A percentile compares a stretch with the other conserved stretches of the same genome.
Conservation (phyloP, 2,888 invertebrate species). For the Stenchaetothrips biformis region DNA sequence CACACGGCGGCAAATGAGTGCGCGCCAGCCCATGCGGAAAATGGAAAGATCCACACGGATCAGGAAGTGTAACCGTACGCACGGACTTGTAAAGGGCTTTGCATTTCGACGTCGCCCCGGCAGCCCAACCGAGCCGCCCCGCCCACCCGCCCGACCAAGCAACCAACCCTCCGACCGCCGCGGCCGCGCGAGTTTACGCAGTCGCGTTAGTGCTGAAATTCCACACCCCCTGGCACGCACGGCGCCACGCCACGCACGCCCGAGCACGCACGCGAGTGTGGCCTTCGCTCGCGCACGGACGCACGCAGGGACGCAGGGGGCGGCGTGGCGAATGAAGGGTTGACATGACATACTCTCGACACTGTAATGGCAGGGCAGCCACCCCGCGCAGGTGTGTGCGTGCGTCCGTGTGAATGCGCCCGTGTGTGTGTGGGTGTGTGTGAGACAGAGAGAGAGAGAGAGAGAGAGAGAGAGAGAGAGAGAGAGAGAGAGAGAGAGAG, state of each 20-base stretch:
- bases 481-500: background rate
- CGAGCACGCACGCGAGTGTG: too few relatives aligned
- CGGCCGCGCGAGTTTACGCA: background rate
- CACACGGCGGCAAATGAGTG: background rate
- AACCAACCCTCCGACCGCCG: background rate
- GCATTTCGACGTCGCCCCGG: background rate
- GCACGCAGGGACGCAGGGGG: background rate
- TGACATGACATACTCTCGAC: background rate
- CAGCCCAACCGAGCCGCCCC: background rate
- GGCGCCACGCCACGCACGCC: too few relatives aligned
- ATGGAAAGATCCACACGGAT: constrained; percentile 16
- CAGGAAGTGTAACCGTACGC: constrained; percentile 13
- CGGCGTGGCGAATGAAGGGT: background rate
- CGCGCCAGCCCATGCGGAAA: background rate
- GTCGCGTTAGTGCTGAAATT: background rate
- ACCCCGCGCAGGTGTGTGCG: too few relatives aligned
- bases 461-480: background rate
- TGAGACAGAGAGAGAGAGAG: constrained; percentile 1
- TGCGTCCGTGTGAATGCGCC: background rate
- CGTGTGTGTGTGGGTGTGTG: background rate
- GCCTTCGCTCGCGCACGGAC: too few relatives aligned
- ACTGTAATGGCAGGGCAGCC: background rate
- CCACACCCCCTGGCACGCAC: background rate
- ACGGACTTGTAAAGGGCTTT: background rate
- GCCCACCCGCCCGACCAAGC: background rate